Conservation (phyloP, 2,113 vertebrate species). For the Microcebus jonahi region DNA sequence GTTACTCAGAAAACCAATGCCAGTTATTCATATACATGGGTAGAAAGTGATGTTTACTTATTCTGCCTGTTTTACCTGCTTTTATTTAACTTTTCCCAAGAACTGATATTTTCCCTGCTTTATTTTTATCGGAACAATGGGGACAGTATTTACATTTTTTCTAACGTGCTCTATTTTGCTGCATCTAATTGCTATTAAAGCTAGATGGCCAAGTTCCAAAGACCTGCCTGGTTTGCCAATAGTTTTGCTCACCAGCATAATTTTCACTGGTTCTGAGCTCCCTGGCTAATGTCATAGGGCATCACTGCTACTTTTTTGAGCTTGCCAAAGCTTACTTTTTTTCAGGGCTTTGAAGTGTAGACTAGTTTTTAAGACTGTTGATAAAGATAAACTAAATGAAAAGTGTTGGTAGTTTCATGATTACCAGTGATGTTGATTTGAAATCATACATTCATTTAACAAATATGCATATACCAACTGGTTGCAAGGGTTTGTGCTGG, state of each 20-base stretch:
- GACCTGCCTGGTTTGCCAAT: neutral
- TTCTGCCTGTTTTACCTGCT: neutral
- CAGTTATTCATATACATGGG: neutral
- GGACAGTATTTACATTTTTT: neutral
- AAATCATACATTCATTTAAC: neutral
- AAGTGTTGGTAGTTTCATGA: neutral
- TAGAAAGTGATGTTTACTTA: neutral
- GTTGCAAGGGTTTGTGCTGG: neutral
- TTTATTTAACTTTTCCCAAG: conserved; percentile 36
- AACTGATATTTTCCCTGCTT: neutral
- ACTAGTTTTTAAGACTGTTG: neutral
- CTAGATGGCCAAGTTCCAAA: neutral
- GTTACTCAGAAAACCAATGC: neutral
- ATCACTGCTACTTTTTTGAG: neutral
- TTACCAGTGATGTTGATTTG: neutral
- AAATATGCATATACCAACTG: neutral
- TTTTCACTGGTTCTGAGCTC: neutral
- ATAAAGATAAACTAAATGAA: neutral
- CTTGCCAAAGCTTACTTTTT: neutral
- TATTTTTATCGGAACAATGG: neutral
- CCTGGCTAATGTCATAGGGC: neutral
- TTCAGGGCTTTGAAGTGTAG: neutral
- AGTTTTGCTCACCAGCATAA: neutral
- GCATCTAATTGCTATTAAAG: neutral
- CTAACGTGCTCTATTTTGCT: neutral